Percentiles rank a stretch among this genome's conserved stretches.
phyloP scores from a whole-genome alignment of 2,797 vertebrate genomes.

The Chrysocyon brachyurus region DNA sequence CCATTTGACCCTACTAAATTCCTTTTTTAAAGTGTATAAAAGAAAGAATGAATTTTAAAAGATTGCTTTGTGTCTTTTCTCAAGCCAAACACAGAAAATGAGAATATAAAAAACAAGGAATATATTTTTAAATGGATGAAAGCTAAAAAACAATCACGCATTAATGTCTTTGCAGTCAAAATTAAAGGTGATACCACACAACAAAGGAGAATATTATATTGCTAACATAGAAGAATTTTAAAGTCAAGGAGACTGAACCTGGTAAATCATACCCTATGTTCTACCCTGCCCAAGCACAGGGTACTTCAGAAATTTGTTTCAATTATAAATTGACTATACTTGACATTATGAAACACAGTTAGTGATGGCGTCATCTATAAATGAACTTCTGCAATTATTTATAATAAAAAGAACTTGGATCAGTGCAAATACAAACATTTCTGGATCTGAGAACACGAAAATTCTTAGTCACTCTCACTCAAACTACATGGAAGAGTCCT shows the following conservation, averaged over 20 bases:
- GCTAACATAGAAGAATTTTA: not conserved
- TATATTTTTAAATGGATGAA: slow-evolving; percentile 35
- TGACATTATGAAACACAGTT: slow-evolving; percentile 51
- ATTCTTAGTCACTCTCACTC: not conserved
- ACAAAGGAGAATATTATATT: not conserved
- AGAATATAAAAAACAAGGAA: slow-evolving; percentile 53
- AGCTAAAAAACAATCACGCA: slow-evolving; percentile 45
- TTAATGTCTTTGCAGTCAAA: slow-evolving; percentile 19
- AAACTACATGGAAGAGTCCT: not conserved
- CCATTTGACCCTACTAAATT: not conserved
- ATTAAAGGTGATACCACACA: not conserved
- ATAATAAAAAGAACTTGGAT: not conserved
- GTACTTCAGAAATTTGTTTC: slow-evolving; percentile 25
- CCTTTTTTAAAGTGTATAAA: not conserved
- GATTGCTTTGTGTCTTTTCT: not conserved
- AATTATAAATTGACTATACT: not conserved
- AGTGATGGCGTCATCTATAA: slow-evolving; percentile 22
- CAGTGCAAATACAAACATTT: not conserved
- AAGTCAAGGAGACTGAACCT: slow-evolving; percentile 24
- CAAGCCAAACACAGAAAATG: not conserved
- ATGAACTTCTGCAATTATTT: slow-evolving; percentile 24
- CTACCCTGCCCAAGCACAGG: not conserved
- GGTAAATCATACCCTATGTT: not conserved
- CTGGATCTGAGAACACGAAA: not conserved
- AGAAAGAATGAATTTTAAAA: slow-evolving; percentile 37